Evolutionary conservation across 2,113 vertebrate species (phyloP), one percentile per base, ranked within the genome.

Genomic region (Xenopus laevis): DNA sequence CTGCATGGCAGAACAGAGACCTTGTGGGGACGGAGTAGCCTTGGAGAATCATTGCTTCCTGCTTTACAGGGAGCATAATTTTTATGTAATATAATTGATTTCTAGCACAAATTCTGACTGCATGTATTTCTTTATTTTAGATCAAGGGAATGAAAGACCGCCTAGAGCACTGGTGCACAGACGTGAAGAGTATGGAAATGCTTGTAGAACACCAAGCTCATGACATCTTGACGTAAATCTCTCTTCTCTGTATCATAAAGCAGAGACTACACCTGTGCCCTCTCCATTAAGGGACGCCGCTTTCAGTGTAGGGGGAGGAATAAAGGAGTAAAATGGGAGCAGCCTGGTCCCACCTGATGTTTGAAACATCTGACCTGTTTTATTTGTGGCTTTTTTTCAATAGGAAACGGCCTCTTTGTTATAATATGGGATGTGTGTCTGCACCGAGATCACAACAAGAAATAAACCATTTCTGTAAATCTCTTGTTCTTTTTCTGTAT

Each of bases 91-190:
- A 17, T 63, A 40, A 4, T 40, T 40, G 33, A n/a, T n/a, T n/a
- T n/a, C n/a, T 40, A 40, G 6, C 33, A 27, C 2, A 40, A 6
- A 7, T 7, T 40, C 6, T 40, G 33, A 40, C 33, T 40, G 33
- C 5, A 40, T 40, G 33, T 40, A 40, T 69, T 11, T 15, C 18
- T 33, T 9, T 62, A 12, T 16, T 20, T 46, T 89, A 99, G 97
- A 96, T 99, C 84, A 95, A 94, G 71, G 95, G 97, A 0, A 99
- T 99, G 97, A 98, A 98, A 81, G 96, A 97, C 72, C 94, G 96
- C 45, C 83, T 99, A 89, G 97, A 98, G 83, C 89, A 89, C 79
- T 99, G 97, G 97, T 99, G 97, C 65, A 90, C 92, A 0, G 97
- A 98, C 0, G 97, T 99, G 69, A 94, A 93, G 87, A 93, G 95